Evolutionary conservation across 2,888 invertebrate species (phyloP).

Genomic region (Cosmia trapezina): DNA sequence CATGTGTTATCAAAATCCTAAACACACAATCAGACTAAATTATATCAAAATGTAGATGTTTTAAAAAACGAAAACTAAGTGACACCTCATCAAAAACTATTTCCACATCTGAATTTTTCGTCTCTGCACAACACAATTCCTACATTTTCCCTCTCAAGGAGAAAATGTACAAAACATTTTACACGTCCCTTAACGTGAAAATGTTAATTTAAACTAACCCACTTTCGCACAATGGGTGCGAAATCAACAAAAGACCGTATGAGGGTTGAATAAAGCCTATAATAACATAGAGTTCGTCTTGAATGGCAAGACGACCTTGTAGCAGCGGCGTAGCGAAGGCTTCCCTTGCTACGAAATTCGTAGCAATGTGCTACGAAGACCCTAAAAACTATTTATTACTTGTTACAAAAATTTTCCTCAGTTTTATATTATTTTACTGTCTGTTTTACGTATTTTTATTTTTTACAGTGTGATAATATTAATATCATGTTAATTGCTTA

Average conservation of each 20-base stretch:
- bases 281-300: conserved; percentile 75
- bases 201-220: conserved; percentile 78
- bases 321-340: conserved; percentile 60
- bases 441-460: neutral
- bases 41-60: neutral
- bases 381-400: conserved; percentile 20
- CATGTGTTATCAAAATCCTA: neutral
- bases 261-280: conserved; percentile 77
- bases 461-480: neutral
- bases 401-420: neutral
- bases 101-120: neutral
- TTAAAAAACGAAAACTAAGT: neutral
- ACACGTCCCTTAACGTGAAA: conserved; percentile 55
- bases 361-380: conserved; percentile 67
- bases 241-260: conserved; percentile 80
- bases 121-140: conserved; percentile 7
- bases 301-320: conserved; percentile 78
- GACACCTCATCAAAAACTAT: conserved; percentile 1
- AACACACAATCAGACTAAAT: neutral
- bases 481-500: neutral
- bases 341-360: conserved; percentile 67
- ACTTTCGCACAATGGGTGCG: conserved; percentile 81
- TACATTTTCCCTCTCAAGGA: conserved; percentile 24
- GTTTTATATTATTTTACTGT: neutral
- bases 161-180: conserved; percentile 64